Conservation (phyloP, 2,797 vertebrate species). For the Oreochromis mossambicus region DNA sequence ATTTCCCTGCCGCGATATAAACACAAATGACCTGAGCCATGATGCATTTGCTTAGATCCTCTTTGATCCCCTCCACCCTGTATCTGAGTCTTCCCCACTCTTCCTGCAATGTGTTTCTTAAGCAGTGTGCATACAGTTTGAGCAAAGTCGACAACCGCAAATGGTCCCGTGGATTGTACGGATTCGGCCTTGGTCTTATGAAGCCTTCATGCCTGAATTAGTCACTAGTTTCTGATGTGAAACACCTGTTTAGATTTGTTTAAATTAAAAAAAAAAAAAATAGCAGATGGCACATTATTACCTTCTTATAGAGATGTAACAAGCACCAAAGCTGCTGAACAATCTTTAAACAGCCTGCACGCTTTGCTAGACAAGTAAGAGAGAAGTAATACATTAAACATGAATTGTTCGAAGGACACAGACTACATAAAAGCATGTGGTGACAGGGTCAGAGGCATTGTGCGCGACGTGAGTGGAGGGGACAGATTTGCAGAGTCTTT, state of each 20-base stretch:
- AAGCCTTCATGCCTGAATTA: background rate
- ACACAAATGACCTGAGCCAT: constrained; percentile 68
- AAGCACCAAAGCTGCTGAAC: constrained; percentile 40
- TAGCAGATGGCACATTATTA: constrained; percentile 30
- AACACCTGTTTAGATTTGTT: constrained; percentile 42
- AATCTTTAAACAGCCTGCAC: constrained; percentile 32
- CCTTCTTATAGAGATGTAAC: constrained; percentile 36
- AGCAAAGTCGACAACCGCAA: constrained; percentile 27
- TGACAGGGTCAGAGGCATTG: constrained; percentile 60
- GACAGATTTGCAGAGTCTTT: constrained; percentile 67
- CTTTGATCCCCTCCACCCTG: constrained; percentile 29
- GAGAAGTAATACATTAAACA: constrained; percentile 77
- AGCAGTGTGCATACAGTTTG: constrained; percentile 3
- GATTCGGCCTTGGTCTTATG: background rate
- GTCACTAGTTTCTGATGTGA: constrained; percentile 10
- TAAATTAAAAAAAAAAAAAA: background rate
- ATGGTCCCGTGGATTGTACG: background rate
- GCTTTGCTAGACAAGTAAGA: constrained; percentile 52
- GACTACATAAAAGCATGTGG: constrained; percentile 70
- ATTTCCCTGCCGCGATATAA: constrained; percentile 66
- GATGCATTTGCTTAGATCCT: constrained; percentile 51
- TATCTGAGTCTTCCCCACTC: constrained; percentile 16
- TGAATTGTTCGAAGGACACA: constrained; percentile 75
- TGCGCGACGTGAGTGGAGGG: constrained; percentile 54
- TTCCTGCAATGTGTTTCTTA: background rate